These are phyloP conservation scores for Stenichneumon culpator DNA, from an alignment of 2,888 invertebrate species.

Conservation along the genomic window DNA sequence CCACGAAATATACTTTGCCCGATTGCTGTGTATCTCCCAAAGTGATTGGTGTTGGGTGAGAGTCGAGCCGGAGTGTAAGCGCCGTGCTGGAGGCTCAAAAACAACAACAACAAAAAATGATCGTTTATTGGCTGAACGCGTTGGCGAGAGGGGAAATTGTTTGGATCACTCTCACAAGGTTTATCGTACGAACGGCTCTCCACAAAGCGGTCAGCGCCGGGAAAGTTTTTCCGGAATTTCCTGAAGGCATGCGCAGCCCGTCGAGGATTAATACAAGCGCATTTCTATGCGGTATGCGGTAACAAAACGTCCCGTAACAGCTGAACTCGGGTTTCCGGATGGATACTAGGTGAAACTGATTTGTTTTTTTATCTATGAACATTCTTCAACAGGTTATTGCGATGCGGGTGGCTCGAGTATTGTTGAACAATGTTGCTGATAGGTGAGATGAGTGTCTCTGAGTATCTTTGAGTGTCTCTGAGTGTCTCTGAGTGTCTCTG, in stretches of 20 bases:
- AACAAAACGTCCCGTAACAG: constrained; percentile 39
- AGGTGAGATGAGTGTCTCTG: not conserved
- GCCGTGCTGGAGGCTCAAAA: constrained; percentile 49
- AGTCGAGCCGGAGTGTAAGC: constrained; percentile 57
- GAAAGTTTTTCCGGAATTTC: constrained; percentile 67
- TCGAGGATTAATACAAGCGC: constrained; percentile 9
- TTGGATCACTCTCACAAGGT: constrained; percentile 55
- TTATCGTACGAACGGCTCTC: constrained; percentile 37
- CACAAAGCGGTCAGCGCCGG: constrained; percentile 40
- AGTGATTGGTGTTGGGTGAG: constrained; percentile 32
- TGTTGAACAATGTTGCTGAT: not conserved
- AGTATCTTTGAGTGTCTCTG: too few relatives aligned
- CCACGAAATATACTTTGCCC: not conserved
- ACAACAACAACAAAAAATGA: constrained; percentile 59
- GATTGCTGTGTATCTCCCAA: constrained; percentile 24
- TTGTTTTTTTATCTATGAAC: constrained; percentile 27
- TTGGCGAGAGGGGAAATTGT: constrained; percentile 60
- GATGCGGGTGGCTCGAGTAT: not conserved
- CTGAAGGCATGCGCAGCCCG: constrained; percentile 24
- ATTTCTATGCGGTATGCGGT: constrained; percentile 47
- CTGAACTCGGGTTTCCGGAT: constrained; percentile 21
- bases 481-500: too few relatives aligned
- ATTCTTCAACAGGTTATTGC: not conserved
- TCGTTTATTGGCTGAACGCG: constrained; percentile 65
- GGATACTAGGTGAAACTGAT: constrained; percentile 47